A percentile compares a stretch with the other conserved stretches of the same genome.
Conservation (phyloP, 1,140 invertebrate species). For the Psix sp. region DNA sequence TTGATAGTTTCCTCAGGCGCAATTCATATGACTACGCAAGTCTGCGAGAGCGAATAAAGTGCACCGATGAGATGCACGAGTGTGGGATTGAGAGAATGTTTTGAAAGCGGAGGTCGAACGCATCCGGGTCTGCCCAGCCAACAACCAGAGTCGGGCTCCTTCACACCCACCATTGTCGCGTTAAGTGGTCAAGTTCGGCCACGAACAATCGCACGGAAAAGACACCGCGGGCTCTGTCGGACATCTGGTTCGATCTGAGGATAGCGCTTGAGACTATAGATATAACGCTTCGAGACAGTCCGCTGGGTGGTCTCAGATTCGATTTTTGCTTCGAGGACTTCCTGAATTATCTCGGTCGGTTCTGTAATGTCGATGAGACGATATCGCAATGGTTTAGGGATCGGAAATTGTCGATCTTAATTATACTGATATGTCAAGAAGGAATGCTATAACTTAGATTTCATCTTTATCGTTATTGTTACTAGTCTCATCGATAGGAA, state of each 20-base stretch:
- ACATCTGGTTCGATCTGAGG: slow-evolving; percentile 29
- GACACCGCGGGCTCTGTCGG: slow-evolving; percentile 31
- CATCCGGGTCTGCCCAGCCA: slow-evolving; percentile 39
- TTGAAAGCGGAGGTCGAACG: slow-evolving; percentile 48
- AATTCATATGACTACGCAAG: slow-evolving; percentile 32
- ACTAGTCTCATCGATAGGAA: no score
- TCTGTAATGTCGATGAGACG: background rate
- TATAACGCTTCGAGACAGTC: slow-evolving; percentile 13
- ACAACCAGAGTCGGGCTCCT: slow-evolving; percentile 17
- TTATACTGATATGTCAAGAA: no score
- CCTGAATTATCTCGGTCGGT: background rate
- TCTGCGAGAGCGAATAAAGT: slow-evolving; percentile 15
- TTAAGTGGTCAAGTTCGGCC: slow-evolving; percentile 32
- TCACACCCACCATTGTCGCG: slow-evolving; percentile 54
- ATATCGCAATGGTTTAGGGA: no score
- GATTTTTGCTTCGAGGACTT: slow-evolving; percentile 13
- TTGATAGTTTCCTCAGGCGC: slow-evolving; percentile 20
- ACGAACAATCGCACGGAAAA: slow-evolving; percentile 40
- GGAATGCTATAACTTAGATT: no score
- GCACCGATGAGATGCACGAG: slow-evolving; percentile 7
- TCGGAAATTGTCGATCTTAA: no score
- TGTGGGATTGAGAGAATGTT: slow-evolving; percentile 42
- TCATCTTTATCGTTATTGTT: no score
- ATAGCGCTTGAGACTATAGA: slow-evolving; percentile 10
- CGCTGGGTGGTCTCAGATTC: slow-evolving; percentile 27